These are phyloP conservation scores for Pantherophis vulpinus DNA, from an alignment of 2,797 vertebrate genomes.

Conservation along the genomic window DNA sequence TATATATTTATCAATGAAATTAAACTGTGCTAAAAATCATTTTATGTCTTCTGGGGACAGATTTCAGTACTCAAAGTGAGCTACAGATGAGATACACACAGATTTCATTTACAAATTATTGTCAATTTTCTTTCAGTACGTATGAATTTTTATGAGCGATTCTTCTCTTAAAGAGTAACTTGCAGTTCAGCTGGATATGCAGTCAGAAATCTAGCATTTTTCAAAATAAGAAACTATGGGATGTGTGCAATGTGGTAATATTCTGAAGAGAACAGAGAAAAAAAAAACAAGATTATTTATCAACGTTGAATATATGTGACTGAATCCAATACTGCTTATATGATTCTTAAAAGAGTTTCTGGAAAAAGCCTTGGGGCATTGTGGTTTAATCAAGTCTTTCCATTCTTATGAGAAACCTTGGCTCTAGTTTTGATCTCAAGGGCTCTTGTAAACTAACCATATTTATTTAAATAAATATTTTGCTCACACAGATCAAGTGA, in stretches of 20 bases:
- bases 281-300: not conserved
- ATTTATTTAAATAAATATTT: conserved; percentile 36
- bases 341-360: conserved; percentile 46
- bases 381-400: conserved; percentile 44
- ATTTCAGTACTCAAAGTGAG: conserved; percentile 35
- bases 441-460: conserved; percentile 17
- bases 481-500: conserved; percentile 7
- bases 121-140: conserved; percentile 36
- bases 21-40: conserved; percentile 35
- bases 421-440: conserved; percentile 32
- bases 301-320: conserved; percentile 17
- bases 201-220: conserved; percentile 6
- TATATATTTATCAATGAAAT: conserved; percentile 45
- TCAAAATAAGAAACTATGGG: conserved; percentile 10
- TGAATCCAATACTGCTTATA: conserved; percentile 44
- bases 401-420: conserved; percentile 35
- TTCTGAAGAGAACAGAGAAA: not conserved
- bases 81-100: conserved; percentile 48
- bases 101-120: conserved; percentile 50
- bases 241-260: not conserved
- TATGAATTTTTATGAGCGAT: conserved; percentile 21
- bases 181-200: conserved; percentile 2
- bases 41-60: conserved; percentile 47
- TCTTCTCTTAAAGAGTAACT: conserved; percentile 46
- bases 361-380: conserved; percentile 40